Base-by-base conservation (phyloP, 2,113 vertebrate species). In the Odontophorus gujanensis region DNA sequence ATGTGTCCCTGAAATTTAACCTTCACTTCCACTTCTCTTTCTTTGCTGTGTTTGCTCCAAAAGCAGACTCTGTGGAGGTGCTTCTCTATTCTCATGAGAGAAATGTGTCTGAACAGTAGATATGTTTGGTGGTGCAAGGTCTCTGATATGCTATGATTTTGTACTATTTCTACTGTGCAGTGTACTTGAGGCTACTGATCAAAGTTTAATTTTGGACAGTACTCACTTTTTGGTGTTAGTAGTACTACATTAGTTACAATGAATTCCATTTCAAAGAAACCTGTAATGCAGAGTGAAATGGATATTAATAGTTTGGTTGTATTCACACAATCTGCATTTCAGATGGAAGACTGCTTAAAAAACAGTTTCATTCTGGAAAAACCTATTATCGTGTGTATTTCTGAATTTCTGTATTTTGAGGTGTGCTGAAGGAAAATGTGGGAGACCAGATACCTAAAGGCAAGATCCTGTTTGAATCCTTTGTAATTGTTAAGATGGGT, bases 311-410 rank as follows among this genome's bases (percentile, higher is more conserved):
- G 28, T 58, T 80, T 28, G 25, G 16, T 3, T 4, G 9, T 40
- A 40, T 21, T 82, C 47, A 40, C 17, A 26, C 50, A 36, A 21
- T 22, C n/a, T 57, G 1, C 47, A 79, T 90, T 63, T 79, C n/a
- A n/a, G 45, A 57, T 24, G 76, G 28, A 13, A 76, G 25, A 63
- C 81, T 87, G 13, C 47, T 57, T 67, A 57, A 77, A 89, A 84
- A 25, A 7, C 6, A 11, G 0, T 15, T 7, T 1, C 4, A 1
- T 81, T 87, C 57, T 53, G 32, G 8, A 4, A 28, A 3, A 81
- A 81, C 19, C 76, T 67, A 40, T 11, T 75, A 10, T 34, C 14
- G 5, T n/a, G 13, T 26, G 11, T 80, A 7, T 58, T 93, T 78
- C 53, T 7, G 7, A 38, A 38, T 38, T 38, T 38, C 38, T 38